Evolutionary conservation across 2,113 vertebrate species (phyloP).

Genomic region (Bubalus kerabau): DNA sequence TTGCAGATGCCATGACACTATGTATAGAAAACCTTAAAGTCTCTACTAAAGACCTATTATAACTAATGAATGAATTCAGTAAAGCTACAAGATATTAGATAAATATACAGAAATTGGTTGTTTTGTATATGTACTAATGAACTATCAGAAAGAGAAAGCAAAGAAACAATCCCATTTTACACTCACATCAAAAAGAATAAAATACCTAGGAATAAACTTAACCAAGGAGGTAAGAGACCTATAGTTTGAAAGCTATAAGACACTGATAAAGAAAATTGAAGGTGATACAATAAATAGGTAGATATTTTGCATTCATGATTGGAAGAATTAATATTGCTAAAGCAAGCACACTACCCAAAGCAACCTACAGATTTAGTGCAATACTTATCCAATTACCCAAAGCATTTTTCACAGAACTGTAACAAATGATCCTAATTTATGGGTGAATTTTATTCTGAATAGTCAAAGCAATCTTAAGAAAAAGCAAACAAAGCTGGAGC

Average conservation of each 20-base stretch:
- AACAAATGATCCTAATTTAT: neutral
- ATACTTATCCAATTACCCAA: neutral
- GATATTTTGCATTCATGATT: neutral
- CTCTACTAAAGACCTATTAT: neutral
- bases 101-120: neutral
- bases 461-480: neutral
- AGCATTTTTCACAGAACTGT: neutral
- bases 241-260: neutral
- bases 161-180: neutral
- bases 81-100: neutral
- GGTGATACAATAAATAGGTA: neutral
- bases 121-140: neutral
- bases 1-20: neutral
- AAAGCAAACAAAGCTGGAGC: neutral
- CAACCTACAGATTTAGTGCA: neutral
- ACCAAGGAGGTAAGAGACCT: neutral
- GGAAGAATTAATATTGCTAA: neutral
- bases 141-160: neutral
- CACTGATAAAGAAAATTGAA: neutral
- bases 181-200: neutral
- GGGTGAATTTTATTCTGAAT: neutral
- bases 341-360: neutral
- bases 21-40: neutral
- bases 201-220: neutral
- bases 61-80: neutral